phyloP scores from a whole-genome alignment of 2,888 invertebrate genomes.

The Drosophila helvetica region DNA sequence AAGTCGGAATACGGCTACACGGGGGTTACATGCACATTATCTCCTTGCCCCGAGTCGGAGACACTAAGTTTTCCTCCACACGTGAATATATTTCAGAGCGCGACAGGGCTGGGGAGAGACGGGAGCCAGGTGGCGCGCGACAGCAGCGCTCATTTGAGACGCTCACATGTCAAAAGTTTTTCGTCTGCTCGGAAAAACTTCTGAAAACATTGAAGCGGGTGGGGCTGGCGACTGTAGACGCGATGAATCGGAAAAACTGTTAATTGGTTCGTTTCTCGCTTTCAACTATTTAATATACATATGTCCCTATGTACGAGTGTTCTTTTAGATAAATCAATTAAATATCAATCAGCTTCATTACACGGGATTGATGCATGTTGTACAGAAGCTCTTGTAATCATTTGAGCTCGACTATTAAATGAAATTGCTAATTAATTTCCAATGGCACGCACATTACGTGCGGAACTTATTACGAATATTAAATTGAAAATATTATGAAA shows the following conservation, averaged over 20 bases:
- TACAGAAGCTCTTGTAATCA: background rate
- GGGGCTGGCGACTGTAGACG: background rate
- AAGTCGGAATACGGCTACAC: background rate
- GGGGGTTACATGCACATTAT: conserved; percentile 47
- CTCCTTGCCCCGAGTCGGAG: conserved; percentile 21
- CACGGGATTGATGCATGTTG: conserved; percentile 2
- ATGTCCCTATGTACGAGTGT: background rate
- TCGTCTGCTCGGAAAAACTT: conserved; percentile 10
- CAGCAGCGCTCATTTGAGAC: conserved; percentile 44
- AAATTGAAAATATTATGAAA: too few species aligned
- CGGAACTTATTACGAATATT: too few species aligned
- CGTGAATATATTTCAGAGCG: conserved; percentile 32
- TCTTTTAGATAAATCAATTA: conserved; percentile 28
- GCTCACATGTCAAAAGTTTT: conserved; percentile 46
- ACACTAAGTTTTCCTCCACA: conserved; percentile 16
- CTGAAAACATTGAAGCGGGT: background rate
- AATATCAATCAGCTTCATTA: conserved; percentile 7
- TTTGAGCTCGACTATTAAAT: conserved; percentile 4
- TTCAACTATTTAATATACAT: background rate
- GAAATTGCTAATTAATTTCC: conserved; percentile 24
- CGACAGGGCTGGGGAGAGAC: conserved; percentile 13
- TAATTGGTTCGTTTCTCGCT: background rate
- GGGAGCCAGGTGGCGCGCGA: conserved; percentile 25
- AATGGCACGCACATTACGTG: conserved; percentile 16
- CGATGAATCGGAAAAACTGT: background rate